A percentile compares a stretch with the other conserved stretches of the same genome.
Conservation (phyloP, 2,888 invertebrate species). For the Pterobdella sp. region DNA sequence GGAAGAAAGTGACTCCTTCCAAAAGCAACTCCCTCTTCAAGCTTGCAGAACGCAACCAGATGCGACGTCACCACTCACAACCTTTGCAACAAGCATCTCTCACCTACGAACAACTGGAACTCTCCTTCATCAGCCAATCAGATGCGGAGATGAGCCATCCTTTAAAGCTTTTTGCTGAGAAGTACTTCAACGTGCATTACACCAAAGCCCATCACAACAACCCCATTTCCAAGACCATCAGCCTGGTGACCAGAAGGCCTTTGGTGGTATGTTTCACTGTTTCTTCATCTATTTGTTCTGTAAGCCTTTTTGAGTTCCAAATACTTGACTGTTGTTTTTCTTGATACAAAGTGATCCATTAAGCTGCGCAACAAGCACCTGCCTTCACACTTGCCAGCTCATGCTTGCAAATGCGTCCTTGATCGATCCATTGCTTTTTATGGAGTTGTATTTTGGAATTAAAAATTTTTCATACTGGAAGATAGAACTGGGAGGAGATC, state of each 20-base stretch:
- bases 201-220: constrained; percentile 44
- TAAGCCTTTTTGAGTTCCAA: too few relatives aligned
- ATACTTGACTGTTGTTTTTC: too few relatives aligned
- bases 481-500: too few relatives aligned
- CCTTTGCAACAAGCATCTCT: not conserved
- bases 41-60: not conserved
- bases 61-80: not conserved
- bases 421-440: too few relatives aligned
- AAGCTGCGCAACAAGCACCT: too few relatives aligned
- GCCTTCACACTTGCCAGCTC: too few relatives aligned
- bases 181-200: constrained; percentile 76
- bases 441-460: too few relatives aligned
- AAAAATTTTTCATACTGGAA: too few relatives aligned
- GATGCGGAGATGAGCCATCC: constrained; percentile 57
- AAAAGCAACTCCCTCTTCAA: not conserved
- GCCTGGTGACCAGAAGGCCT: constrained; percentile 41
- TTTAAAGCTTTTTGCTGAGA: constrained; percentile 84
- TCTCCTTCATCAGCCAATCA: constrained; percentile 26
- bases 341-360: too few relatives aligned
- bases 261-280: constrained; percentile 39
- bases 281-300: not conserved
- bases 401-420: too few relatives aligned
- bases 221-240: constrained; percentile 45
- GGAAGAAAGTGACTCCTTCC: not conserved
- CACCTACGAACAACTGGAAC: constrained; percentile 26